phyloP scores from a whole-genome alignment of 2,797 vertebrate species.

The Vireo griseus region DNA sequence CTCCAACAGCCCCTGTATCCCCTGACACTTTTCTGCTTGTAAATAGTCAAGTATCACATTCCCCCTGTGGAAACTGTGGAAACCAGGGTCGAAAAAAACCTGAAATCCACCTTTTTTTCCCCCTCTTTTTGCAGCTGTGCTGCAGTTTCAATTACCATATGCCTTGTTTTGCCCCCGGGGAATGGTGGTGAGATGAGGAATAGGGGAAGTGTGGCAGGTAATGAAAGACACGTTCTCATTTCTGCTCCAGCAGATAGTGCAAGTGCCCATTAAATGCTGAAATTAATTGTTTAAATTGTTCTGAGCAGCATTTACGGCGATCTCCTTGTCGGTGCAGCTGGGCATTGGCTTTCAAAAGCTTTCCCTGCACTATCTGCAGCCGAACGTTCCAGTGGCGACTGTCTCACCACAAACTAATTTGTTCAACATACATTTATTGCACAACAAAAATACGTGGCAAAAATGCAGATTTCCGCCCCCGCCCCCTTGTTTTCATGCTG shows the following conservation, averaged over 20 bases:
- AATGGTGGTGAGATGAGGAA: neutral
- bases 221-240: conserved; percentile 38
- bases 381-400: neutral
- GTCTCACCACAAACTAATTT: conserved; percentile 22
- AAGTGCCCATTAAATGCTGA: conserved; percentile 45
- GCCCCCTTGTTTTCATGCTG: neutral
- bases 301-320: conserved; percentile 16
- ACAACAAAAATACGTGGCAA: conserved; percentile 1
- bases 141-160: conserved; percentile 51
- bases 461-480: neutral
- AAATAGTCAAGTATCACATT: conserved; percentile 6
- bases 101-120: neutral
- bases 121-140: neutral
- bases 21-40: conserved; percentile 15
- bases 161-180: conserved; percentile 2
- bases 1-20: neutral
- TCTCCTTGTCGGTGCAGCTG: conserved; percentile 30
- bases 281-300: conserved; percentile 65
- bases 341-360: conserved; percentile 13
- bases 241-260: conserved; percentile 52
- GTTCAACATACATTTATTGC: neutral
- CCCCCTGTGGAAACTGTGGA: neutral
- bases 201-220: conserved; percentile 30
- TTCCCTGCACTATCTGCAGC: conserved; percentile 12
- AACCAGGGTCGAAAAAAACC: conserved; percentile 15